Evolutionary conservation across 1,140 invertebrate species (phyloP), one percentile per base, ranked within the genome.

Genomic region (Drosophila fuyamai): DNA sequence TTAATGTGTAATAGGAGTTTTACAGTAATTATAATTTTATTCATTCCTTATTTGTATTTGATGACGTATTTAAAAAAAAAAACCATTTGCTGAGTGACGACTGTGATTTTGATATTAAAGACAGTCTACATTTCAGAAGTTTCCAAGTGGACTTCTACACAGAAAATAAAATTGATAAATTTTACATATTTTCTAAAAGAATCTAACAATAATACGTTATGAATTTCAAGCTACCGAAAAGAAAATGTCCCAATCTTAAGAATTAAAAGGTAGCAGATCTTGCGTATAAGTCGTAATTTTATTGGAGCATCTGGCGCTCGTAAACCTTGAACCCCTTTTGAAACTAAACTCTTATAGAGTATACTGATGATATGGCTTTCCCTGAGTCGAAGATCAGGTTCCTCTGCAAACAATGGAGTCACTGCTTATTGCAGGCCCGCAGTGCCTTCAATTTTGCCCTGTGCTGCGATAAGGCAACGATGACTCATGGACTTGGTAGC

Each of bases 311-410:
- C 29, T 8, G 29, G 29, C 6, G 29, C 0, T 32, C 7, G 29
- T 32, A 32, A 32, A 32, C 29, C 29, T 72, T 27, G 29, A 50
- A 36, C 51, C 16, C 6, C 4, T 9, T 13, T 18, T 44, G 16
- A 6, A 40, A 53, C 35, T 16, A 16, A 51, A 36, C 38, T 47
- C 13, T 47, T 18, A 27, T 16, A 57, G 62, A 40, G 38, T 56
- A 63, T 54, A 29, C 13, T 18, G 10, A 35, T 23, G 18, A 55
- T 50, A 74, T 35, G n/a, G 12, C 40, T 40, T 36, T 50, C n/a
- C 13, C 60, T 41, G 44, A 58, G n/a, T 7, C 9, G 47, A 66
- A 58, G 60, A 76, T 76, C 61, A 66, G 73, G 73, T 53, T 76
- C 54, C 61, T 67, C 10, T 14, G 61, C 38, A 67, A 54, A 76